Evolutionary conservation across 2,888 invertebrate genomes (phyloP).

Genomic region (Mythimna pallens): DNA sequence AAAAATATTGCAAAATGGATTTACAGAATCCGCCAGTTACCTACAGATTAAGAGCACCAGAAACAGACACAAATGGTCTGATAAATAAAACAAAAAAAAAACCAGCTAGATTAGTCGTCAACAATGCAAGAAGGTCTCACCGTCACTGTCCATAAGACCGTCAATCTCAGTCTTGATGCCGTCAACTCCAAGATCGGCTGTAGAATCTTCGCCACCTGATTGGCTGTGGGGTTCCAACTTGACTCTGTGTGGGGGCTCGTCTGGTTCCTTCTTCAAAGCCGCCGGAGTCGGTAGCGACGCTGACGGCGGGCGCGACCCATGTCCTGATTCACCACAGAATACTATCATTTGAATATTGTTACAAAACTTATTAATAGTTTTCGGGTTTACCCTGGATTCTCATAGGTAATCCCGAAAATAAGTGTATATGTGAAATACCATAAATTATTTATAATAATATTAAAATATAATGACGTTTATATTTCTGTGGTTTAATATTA

Average conservation of each 20-base stretch:
- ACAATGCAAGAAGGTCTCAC: conserved; percentile 63
- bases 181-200: conserved; percentile 85
- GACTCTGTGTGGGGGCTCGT: conserved; percentile 85
- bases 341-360: neutral
- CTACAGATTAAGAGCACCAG: too few species aligned
- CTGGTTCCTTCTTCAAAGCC: conserved; percentile 88
- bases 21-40: too few species aligned
- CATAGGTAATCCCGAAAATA: neutral
- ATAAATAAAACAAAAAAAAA: neutral
- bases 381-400: neutral
- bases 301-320: conserved; percentile 89
- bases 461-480: neutral
- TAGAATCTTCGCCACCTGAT: conserved; percentile 81
- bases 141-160: conserved; percentile 89
- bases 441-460: neutral
- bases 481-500: neutral
- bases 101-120: neutral
- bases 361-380: neutral
- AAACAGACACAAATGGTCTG: neutral
- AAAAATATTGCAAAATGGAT: too few species aligned
- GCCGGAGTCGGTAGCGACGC: conserved; percentile 89
- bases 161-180: conserved; percentile 90
- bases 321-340: conserved; percentile 73
- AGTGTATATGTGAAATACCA: neutral
- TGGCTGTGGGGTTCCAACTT: conserved; percentile 88